Conservation (phyloP, 1,140 invertebrate genomes). For the Octopus bimaculoides region DNA sequence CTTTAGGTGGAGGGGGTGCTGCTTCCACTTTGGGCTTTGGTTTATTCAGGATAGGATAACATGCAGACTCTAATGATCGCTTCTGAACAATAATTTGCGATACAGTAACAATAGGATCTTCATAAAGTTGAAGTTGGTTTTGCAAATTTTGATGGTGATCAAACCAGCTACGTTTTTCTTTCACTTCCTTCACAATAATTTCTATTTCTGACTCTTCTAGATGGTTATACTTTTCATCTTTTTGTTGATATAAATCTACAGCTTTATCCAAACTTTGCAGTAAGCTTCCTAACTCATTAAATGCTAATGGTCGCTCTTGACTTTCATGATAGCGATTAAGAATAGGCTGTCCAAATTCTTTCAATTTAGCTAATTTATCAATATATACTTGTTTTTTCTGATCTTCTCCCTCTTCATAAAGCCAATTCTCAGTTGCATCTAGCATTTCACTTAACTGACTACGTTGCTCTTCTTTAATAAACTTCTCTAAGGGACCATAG, state of each 20-base stretch:
- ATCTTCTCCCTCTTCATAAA: constrained; percentile 88
- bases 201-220: constrained; percentile 76
- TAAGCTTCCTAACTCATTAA: constrained; percentile 73
- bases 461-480: constrained; percentile 69
- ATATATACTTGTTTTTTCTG: constrained; percentile 80
- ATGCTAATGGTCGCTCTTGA: constrained; percentile 70
- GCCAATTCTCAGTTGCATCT: constrained; percentile 89
- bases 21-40: constrained; percentile 78
- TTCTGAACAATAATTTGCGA: constrained; percentile 73
- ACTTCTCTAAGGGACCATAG: constrained; percentile 72
- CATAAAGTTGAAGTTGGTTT: constrained; percentile 62
- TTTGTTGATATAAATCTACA: constrained; percentile 64
- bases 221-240: constrained; percentile 79
- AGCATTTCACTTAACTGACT: constrained; percentile 69
- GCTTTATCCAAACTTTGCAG: constrained; percentile 76
- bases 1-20: constrained; percentile 37
- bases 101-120: constrained; percentile 70
- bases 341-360: constrained; percentile 76
- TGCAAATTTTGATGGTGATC: constrained; percentile 69
- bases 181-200: constrained; percentile 63
- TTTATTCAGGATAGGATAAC: constrained; percentile 78
- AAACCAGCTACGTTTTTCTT: constrained; percentile 68
- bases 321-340: constrained; percentile 76
- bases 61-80: constrained; percentile 69
- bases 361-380: constrained; percentile 66